These are phyloP conservation scores for Eudasyphora cyanicolor DNA, from an alignment of 2,888 invertebrate species.

Conservation along the genomic window DNA sequence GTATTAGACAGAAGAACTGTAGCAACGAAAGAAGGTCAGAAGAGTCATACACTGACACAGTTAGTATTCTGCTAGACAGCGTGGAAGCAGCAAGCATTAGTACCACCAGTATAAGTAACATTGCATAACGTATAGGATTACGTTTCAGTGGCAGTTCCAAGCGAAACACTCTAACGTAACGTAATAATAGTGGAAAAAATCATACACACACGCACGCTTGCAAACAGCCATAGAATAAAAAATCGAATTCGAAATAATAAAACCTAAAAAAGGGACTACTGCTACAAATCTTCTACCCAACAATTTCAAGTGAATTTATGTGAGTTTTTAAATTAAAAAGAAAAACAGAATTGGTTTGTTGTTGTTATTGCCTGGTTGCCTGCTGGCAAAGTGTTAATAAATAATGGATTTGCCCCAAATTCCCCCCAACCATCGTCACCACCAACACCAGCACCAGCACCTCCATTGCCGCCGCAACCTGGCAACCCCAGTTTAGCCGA, in stretches of 20 bases:
- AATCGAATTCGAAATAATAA: conserved; percentile 11
- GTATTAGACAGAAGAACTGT: conserved; percentile 1
- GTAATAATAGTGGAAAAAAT: conserved; percentile 11
- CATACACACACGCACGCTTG: neutral
- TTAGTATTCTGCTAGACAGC: conserved; percentile 64
- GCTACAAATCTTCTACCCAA: too few species aligned
- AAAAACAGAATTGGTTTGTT: neutral
- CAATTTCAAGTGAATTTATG: conserved; percentile 44
- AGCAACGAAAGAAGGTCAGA: conserved; percentile 60
- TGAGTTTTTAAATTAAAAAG: conserved; percentile 40
- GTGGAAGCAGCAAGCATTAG: conserved; percentile 59
- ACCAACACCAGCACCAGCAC: neutral
- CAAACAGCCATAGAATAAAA: conserved; percentile 2
- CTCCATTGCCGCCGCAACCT: too few species aligned
- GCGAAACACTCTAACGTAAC: too few species aligned
- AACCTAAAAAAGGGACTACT: neutral
- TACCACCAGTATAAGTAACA: conserved; percentile 52
- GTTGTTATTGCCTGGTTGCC: neutral
- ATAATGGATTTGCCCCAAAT: conserved; percentile 4
- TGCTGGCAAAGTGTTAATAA: conserved; percentile 12
- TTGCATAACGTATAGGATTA: conserved; percentile 58
- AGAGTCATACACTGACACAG: conserved; percentile 64
- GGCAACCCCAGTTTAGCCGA: too few species aligned
- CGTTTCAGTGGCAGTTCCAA: conserved; percentile 37
- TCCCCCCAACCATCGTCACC: neutral